Base-by-base conservation (phyloP, 2,113 vertebrate species). In the Mola mola region DNA sequence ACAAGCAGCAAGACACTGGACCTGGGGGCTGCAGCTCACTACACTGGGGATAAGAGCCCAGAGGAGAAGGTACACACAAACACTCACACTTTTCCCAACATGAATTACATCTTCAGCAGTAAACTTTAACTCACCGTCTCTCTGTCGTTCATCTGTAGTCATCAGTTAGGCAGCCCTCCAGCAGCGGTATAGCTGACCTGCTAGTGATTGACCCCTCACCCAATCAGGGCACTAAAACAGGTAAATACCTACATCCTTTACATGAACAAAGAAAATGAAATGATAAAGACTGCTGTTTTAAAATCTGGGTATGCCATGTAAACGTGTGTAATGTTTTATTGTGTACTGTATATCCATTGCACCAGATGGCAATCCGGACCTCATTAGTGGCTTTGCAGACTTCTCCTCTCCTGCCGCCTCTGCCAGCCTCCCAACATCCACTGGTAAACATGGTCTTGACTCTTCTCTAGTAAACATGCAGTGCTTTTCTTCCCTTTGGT, bases 1-100 rank as follows among this genome's bases (percentile, higher is more conserved):
- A 89, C 93, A 40, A 92, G 94, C 56, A 94, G 91, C 53, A 99
- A 97, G 92, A 96, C 95, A 5, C 94, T 99, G 85, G 97, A 99
- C 89, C 91, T 98, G 62, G 97, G 97, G 19, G 97, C 97, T 16
- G 97, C 97, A 20, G 96, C 96, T 5, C 95, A 96, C 92, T 99
- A 98, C 84, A 98, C 95, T 2, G 96, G 96, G 29, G 95, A 96
- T 60, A 93, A 89, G 88, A 96, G 94, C 63, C 94, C 94, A 6
- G 95, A 96, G 22, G 72, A 81, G 25, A 88, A 83, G 88, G 90
- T 91, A 33, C 15, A 7, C 12, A 20, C 17, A 26, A 8, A 62
- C 34, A 13, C 12, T 33, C 10, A 11, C 6, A 3, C 33, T 15
- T 15, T 33, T 29, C 2, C 12, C 25, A 20, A 21, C 3, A 25